Conservation (phyloP, 2,888 invertebrate genomes). For the Entomobrya proxima region DNA sequence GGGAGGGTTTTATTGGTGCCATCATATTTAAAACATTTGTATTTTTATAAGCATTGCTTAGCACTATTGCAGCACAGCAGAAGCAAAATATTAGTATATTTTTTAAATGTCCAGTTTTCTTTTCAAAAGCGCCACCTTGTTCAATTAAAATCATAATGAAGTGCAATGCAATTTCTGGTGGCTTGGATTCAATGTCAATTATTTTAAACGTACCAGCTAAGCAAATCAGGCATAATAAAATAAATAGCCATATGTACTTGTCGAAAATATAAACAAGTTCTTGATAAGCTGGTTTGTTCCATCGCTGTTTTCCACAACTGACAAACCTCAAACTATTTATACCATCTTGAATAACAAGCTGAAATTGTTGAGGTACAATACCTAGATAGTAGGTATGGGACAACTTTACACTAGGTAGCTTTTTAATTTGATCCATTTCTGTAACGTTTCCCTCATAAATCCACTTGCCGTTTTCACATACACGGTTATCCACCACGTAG, state of each 20-base stretch:
- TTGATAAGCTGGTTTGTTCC: background rate
- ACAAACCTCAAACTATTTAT: background rate
- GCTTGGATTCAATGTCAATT: background rate
- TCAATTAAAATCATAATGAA: background rate
- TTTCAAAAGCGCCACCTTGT: background rate
- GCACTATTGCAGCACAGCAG: background rate
- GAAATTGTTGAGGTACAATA: background rate
- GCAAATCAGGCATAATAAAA: no score
- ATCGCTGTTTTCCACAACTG: background rate
- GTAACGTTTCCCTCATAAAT: no score
- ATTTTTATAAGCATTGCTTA: background rate
- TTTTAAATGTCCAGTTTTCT: no score
- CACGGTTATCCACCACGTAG: background rate
- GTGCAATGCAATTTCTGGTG: no score
- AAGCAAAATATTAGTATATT: background rate
- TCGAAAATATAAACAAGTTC: background rate
- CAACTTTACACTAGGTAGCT: background rate
- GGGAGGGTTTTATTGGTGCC: background rate
- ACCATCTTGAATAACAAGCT: background rate
- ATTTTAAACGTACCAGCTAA: background rate
- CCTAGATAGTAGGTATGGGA: background rate
- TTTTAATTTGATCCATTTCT: background rate
- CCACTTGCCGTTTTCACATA: background rate
- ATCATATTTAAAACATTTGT: background rate
- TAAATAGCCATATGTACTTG: background rate